phyloP scores from a whole-genome alignment of 2,888 invertebrate genomes.

The Sicus ferrugineus region DNA sequence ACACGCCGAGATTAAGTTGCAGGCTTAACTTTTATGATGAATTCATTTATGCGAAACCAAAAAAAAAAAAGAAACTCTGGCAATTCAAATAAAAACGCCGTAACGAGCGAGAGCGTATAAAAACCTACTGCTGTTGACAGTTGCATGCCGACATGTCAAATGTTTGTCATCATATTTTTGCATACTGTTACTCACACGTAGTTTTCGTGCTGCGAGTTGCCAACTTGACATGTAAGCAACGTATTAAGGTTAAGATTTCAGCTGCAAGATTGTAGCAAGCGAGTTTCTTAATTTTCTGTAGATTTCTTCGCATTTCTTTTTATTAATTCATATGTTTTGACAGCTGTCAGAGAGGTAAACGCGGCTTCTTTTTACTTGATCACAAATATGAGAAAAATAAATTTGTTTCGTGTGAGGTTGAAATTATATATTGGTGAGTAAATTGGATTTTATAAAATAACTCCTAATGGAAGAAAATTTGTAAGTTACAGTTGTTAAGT shows the following conservation, averaged over 20 bases:
- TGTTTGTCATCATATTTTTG: constrained; percentile 8
- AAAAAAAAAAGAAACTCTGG: too few species aligned
- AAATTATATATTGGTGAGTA: too few species aligned
- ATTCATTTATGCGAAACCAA: too few species aligned
- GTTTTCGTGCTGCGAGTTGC: background rate
- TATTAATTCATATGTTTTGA: background rate
- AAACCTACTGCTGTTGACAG: background rate
- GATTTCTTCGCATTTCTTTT: background rate
- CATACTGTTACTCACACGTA: background rate
- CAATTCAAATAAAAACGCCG: background rate
- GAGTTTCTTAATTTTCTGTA: background rate
- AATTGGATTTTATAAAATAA: too few species aligned
- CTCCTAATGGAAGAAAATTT: too few species aligned
- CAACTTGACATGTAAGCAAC: constrained; percentile 14
- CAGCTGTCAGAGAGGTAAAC: background rate
- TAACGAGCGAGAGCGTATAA: constrained; percentile 8
- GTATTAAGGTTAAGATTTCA: constrained; percentile 14
- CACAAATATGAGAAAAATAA: background rate
- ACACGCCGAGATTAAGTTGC: background rate
- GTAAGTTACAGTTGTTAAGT: too few species aligned
- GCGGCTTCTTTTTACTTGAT: background rate
- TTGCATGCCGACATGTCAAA: constrained; percentile 21
- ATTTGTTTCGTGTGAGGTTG: too few species aligned
- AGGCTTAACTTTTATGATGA: background rate
- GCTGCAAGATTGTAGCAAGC: background rate